Conservation (phyloP, 2,797 vertebrate species). For the Hypotaenidia okinawae region DNA sequence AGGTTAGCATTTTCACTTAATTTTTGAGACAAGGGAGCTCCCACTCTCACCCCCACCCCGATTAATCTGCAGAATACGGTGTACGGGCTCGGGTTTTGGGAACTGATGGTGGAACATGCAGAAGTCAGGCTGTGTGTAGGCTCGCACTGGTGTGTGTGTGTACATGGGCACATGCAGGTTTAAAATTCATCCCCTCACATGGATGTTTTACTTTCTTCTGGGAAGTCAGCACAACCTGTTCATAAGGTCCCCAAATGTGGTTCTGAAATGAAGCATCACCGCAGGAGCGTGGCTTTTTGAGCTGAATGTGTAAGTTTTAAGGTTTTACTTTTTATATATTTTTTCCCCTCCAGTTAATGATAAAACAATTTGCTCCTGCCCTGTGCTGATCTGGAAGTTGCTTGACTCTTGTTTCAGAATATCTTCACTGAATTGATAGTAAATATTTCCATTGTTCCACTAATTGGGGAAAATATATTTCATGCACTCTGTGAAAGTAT, state of each 20-base stretch:
- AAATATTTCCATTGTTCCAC: constrained; percentile 59
- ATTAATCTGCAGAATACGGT: background rate
- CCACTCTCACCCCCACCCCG: background rate
- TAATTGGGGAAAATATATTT: constrained; percentile 66
- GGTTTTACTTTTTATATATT: too few relatives aligned
- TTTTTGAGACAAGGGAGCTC: constrained; percentile 68
- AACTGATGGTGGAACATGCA: background rate
- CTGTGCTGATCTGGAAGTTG: constrained; percentile 30
- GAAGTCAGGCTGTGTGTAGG: background rate
- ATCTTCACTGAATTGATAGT: constrained; percentile 51
- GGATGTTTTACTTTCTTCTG: background rate
- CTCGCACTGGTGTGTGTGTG: fast-evolving
- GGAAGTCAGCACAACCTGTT: background rate
- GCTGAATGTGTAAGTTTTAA: background rate
- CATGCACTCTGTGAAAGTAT: constrained; percentile 62
- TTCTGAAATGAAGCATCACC: background rate
- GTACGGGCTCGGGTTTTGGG: background rate
- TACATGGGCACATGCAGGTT: fast-evolving
- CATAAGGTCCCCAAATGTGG: background rate
- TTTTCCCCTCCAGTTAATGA: fast-evolving
- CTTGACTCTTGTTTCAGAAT: constrained; percentile 32
- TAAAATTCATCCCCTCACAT: fast-evolving
- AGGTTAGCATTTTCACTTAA: constrained; percentile 71
- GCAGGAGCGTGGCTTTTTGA: background rate
- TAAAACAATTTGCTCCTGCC: background rate